phyloP scores from a whole-genome alignment of 2,797 vertebrate genomes.

The Miichthys miiuy region DNA sequence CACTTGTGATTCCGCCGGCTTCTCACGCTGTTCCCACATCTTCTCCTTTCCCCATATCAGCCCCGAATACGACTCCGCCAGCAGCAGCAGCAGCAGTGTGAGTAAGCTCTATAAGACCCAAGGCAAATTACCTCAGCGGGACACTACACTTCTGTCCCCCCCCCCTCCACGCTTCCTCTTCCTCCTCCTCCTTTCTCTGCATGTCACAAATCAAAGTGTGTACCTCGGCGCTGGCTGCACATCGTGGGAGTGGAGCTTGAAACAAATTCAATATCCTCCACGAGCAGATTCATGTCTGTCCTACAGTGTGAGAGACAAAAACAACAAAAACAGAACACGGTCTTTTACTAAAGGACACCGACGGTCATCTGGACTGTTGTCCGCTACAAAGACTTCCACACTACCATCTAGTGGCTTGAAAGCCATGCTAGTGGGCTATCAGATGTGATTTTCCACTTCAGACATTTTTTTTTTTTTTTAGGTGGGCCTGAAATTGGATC shows the following conservation, averaged over 20 bases:
- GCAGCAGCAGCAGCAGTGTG: conserved; percentile 55
- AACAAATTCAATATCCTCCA: conserved; percentile 75
- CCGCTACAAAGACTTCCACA: conserved; percentile 70
- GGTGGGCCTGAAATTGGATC: conserved; percentile 73
- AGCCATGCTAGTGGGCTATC: conserved; percentile 74
- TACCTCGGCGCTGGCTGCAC: conserved; percentile 67
- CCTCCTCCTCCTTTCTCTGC: conserved; percentile 50
- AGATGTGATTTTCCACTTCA: conserved; percentile 80
- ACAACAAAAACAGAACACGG: conserved; percentile 32
- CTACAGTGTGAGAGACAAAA: conserved; percentile 28
- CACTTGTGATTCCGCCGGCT: conserved; percentile 73
- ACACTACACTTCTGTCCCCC: conserved; percentile 65
- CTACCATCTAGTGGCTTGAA: conserved; percentile 71
- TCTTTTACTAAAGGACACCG: conserved; percentile 56
- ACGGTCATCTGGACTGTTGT: conserved; percentile 60
- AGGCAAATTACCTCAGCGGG: conserved; percentile 81
- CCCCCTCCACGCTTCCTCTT: conserved; percentile 20
- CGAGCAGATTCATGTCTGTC: conserved; percentile 66
- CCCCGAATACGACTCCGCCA: conserved; percentile 63
- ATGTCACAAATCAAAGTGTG: conserved; percentile 75
- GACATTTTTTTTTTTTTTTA: conserved; percentile 63
- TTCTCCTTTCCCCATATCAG: conserved; percentile 64
- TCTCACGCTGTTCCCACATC: conserved; percentile 69
- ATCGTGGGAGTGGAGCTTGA: conserved; percentile 72
- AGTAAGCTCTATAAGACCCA: conserved; percentile 77